Conservation (phyloP, 1,140 invertebrate species). For the Polypedilum vanderplanki region DNA sequence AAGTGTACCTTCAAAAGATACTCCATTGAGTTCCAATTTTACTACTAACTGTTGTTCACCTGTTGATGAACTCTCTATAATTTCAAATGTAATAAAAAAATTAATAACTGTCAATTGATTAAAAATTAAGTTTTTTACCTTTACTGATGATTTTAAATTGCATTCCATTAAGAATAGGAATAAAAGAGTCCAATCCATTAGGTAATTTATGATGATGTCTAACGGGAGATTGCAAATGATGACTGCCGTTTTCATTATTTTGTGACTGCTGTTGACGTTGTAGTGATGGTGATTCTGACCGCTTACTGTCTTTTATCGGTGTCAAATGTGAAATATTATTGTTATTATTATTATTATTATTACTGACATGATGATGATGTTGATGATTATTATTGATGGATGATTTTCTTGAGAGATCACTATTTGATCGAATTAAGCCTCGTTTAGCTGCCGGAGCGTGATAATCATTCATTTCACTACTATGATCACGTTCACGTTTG, state of each 20-base stretch:
- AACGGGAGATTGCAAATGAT: constrained; percentile 30
- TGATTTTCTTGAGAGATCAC: not conserved
- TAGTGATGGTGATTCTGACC: constrained; percentile 34
- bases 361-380: not conserved
- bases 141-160: constrained; percentile 85
- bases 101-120: too few relatives aligned
- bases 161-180: constrained; percentile 49
- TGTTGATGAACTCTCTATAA: constrained; percentile 58
- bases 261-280: constrained; percentile 36
- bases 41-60: constrained; percentile 85
- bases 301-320: not conserved
- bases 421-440: constrained; percentile 31
- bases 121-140: constrained; percentile 52
- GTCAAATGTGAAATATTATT: constrained; percentile 12
- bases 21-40: constrained; percentile 93
- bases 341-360: not conserved
- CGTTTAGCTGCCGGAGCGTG: constrained; percentile 52
- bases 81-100: constrained; percentile 31
- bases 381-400: constrained; percentile 21
- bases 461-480: not conserved
- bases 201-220: constrained; percentile 23
- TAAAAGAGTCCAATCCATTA: constrained; percentile 35
- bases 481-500: constrained; percentile 49
- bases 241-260: constrained; percentile 28
- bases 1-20: constrained; percentile 80